phyloP scores from a whole-genome alignment of 2,888 invertebrate genomes.

The Meghimatium bilineatum region DNA sequence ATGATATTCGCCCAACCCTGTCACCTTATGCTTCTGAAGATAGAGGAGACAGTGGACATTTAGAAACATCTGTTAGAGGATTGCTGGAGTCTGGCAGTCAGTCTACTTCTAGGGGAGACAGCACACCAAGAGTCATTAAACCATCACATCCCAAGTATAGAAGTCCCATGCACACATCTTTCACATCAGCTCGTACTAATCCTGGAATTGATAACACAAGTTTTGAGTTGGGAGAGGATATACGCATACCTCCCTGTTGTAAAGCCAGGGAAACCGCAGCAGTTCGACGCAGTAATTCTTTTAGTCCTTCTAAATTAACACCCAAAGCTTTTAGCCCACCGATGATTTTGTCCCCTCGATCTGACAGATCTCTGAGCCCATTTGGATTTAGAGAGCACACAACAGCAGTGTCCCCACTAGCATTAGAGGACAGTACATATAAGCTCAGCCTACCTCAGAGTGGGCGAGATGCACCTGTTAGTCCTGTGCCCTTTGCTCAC shows the following conservation, averaged over 20 bases:
- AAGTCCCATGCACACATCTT: slow-evolving; percentile 37
- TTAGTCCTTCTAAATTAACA: slow-evolving; percentile 44
- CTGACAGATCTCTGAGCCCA: slow-evolving; percentile 34
- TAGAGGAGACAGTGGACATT: slow-evolving; percentile 50
- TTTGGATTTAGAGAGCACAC: slow-evolving; percentile 44
- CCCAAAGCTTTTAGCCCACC: slow-evolving; percentile 49
- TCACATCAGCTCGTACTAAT: slow-evolving; percentile 39
- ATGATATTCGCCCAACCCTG: slow-evolving; percentile 56
- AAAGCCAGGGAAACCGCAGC: slow-evolving; percentile 36
- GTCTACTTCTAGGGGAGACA: slow-evolving; percentile 35
- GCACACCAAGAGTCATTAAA: slow-evolving; percentile 37
- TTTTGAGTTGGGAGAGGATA: slow-evolving; percentile 57
- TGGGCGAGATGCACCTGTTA: slow-evolving; percentile 11
- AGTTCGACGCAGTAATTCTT: slow-evolving; percentile 47
- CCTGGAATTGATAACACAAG: slow-evolving; percentile 60
- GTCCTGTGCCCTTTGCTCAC: slow-evolving; percentile 42
- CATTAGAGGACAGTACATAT: slow-evolving; percentile 48
- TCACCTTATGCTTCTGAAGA: slow-evolving; percentile 56
- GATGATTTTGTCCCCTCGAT: slow-evolving; percentile 29
- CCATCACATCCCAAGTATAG: slow-evolving; percentile 40
- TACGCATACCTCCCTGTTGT: slow-evolving; percentile 44
- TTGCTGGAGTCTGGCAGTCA: slow-evolving; percentile 45
- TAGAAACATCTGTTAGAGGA: slow-evolving; percentile 19
- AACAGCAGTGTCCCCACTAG: slow-evolving; percentile 40
- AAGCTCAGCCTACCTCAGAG: slow-evolving; percentile 25